phyloP scores from a whole-genome alignment of 2,113 vertebrate genomes.

The Phalacrocorax brasilianus region DNA sequence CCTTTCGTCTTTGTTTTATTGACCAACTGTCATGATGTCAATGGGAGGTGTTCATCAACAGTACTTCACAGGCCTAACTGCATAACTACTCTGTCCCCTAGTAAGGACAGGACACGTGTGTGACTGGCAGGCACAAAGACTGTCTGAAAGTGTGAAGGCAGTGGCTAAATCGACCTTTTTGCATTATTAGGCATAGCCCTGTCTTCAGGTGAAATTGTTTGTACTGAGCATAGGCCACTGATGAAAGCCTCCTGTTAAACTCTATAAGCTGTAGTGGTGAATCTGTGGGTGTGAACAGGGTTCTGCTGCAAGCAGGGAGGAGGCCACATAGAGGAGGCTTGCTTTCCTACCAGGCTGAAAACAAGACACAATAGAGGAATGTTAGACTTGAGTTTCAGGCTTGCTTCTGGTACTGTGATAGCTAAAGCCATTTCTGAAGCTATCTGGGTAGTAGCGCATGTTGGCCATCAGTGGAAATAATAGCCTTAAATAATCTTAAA shows the following conservation, averaged over 20 bases:
- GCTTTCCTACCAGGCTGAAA: neutral
- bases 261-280: neutral
- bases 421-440: neutral
- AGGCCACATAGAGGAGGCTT: accelerated
- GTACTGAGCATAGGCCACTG: neutral
- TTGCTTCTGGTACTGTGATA: neutral
- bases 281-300: accelerated
- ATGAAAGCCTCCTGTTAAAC: neutral
- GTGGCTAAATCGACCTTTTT: neutral
- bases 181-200: neutral
- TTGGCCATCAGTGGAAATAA: neutral
- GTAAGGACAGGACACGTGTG: neutral
- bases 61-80: neutral
- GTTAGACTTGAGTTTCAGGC: neutral
- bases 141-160: neutral
- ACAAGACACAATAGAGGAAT: neutral
- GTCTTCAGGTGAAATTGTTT: neutral
- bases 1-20: slow-evolving; percentile 1
- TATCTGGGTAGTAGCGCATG: neutral
- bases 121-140: neutral
- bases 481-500: neutral
- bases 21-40: neutral
- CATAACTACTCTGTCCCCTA: neutral
- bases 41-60: neutral
- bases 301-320: neutral